phyloP scores from a whole-genome alignment of 2,797 vertebrate species.

The Enteromius treurensis region DNA sequence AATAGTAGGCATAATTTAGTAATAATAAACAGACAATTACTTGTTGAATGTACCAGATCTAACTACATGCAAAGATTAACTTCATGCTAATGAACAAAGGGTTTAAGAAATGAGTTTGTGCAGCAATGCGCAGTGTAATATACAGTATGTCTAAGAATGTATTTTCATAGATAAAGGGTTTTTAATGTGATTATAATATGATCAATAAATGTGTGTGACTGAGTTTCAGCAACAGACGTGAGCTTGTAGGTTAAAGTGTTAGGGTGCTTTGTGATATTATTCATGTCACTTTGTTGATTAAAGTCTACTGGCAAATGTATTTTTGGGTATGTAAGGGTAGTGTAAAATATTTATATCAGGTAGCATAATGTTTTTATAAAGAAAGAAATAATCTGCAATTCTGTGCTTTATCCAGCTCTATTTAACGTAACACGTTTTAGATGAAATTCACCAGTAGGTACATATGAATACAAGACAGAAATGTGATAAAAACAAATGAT shows the following conservation, averaged over 20 bases:
- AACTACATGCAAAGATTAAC: not conserved
- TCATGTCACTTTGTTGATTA: not conserved
- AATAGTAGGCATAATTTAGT: not conserved
- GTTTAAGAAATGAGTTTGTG: not conserved
- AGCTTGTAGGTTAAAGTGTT: not conserved
- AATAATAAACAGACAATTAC: not conserved
- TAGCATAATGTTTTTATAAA: not conserved
- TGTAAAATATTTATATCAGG: not conserved
- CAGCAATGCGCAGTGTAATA: not conserved
- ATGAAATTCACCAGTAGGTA: slow-evolving; percentile 32
- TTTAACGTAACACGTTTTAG: slow-evolving; percentile 39
- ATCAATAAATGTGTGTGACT: not conserved
- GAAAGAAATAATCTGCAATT: not conserved
- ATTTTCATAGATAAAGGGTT: not conserved
- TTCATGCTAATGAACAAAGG: not conserved
- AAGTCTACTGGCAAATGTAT: not conserved
- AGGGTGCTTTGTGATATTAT: not conserved
- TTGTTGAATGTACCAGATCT: not conserved
- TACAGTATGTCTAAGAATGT: not conserved
- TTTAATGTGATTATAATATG: not conserved
- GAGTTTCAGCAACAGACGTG: not conserved
- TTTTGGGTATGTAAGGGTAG: no score
- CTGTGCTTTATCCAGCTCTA: slow-evolving; percentile 17
- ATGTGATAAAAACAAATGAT: slow-evolving; percentile 54
- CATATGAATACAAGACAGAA: slow-evolving; percentile 37